A percentile compares a stretch with the other conserved stretches of the same genome.
These are phyloP conservation scores for Platygyra sinensis DNA, from an alignment of 64 coral and sea anemone genomes.

Conservation along the genomic window DNA sequence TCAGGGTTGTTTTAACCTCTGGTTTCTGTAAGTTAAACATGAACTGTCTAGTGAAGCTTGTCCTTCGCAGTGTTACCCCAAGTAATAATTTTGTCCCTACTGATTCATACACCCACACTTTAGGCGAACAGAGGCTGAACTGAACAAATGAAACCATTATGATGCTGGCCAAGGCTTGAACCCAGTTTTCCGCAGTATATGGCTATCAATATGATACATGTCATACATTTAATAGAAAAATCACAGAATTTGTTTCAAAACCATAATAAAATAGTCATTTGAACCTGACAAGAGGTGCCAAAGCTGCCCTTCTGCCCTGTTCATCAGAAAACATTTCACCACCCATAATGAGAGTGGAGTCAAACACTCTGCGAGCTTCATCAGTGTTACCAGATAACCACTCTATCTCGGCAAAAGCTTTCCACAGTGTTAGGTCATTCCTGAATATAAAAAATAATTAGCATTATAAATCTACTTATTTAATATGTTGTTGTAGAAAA, in stretches of 20 bases:
- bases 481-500: neutral
- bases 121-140: too few species aligned
- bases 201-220: too few species aligned
- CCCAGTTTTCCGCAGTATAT: too few species aligned
- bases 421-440: conserved; percentile 82
- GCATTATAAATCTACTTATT: neutral
- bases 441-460: conserved; percentile 32
- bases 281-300: conserved; percentile 29
- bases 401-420: conserved; percentile 70
- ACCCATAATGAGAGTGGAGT: conserved; percentile 83
- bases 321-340: conserved; percentile 57
- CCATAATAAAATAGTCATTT: neutral
- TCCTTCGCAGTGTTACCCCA: too few species aligned
- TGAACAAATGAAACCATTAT: too few species aligned
- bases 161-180: too few species aligned
- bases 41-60: too few species aligned
- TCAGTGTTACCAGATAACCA: conserved; percentile 74
- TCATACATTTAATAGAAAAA: neutral
- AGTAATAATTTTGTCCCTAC: too few species aligned
- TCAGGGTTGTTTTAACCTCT: too few species aligned
- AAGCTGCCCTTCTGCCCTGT: conserved; percentile 10
- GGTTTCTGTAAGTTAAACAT: too few species aligned
- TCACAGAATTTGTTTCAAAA: neutral
- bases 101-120: too few species aligned
- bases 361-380: conserved; percentile 76